Evolutionary conservation across 2,797 vertebrate species (phyloP).

Genomic region (Tiaroga cobitis): DNA sequence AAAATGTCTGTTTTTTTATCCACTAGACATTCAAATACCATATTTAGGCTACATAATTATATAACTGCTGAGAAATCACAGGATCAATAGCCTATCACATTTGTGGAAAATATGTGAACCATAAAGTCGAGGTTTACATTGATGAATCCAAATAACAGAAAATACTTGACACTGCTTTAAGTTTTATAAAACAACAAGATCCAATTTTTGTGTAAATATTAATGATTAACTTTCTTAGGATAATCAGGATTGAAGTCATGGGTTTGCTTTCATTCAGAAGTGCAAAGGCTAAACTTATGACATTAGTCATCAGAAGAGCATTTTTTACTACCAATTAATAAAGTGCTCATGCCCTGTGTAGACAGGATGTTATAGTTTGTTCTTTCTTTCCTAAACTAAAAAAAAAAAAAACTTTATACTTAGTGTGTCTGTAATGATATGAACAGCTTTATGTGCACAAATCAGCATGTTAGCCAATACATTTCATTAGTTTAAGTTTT

Average conservation of each 20-base stretch:
- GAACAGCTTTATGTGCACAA: background rate
- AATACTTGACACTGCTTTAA: background rate
- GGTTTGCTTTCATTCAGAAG: background rate
- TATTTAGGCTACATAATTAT: background rate
- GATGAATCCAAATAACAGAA: background rate
- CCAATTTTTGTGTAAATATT: conserved; percentile 4
- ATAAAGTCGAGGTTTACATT: background rate
- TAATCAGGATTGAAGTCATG: background rate
- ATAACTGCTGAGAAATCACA: background rate
- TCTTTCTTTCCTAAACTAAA: background rate
- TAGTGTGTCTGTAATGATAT: background rate
- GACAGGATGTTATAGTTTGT: background rate
- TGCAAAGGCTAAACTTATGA: background rate
- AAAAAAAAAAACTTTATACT: background rate
- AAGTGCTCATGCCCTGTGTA: background rate
- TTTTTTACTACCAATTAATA: background rate
- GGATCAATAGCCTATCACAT: background rate
- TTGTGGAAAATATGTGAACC: background rate
- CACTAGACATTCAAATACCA: no score
- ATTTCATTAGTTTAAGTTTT: background rate
- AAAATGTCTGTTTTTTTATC: no score
- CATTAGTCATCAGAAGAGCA: background rate
- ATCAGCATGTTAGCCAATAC: background rate
- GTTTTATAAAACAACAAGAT: conserved; percentile 1
- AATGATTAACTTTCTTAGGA: background rate